These are phyloP conservation scores for Anseranas semipalmata DNA, from an alignment of 2,113 vertebrate species.

Conservation along the genomic window DNA sequence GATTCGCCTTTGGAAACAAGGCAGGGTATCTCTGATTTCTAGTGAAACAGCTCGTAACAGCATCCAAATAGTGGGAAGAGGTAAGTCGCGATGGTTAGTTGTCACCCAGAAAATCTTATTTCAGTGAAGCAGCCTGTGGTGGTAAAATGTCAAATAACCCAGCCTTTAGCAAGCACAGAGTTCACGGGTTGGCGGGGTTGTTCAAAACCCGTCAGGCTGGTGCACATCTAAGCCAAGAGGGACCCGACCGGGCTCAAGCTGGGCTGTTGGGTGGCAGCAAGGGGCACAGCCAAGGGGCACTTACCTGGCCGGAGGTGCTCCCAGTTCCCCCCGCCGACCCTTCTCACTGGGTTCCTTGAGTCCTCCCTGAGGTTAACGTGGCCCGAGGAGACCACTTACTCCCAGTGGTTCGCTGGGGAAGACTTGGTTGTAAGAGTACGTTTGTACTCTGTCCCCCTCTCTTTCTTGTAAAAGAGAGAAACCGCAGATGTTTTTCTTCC, in stretches of 20 bases:
- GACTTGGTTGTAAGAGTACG: not conserved
- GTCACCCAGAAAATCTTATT: not conserved
- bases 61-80: not conserved
- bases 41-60: accelerated
- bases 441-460: not conserved
- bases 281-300: accelerated
- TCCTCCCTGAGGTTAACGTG: accelerated
- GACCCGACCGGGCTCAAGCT: not conserved
- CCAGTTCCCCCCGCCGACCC: not conserved
- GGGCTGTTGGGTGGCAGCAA: not conserved
- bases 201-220: accelerated
- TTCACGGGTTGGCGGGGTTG: not conserved
- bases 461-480: not conserved
- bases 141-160: not conserved
- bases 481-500: constrained; percentile 67
- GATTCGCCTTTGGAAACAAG: not conserved
- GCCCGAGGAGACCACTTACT: not conserved
- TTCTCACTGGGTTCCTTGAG: accelerated
- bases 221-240: not conserved
- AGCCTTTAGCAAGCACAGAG: not conserved
- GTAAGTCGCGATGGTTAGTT: not conserved
- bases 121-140: not conserved
- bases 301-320: not conserved
- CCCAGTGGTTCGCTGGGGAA: not conserved
- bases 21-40: not conserved